These are phyloP conservation scores for Lypha dubia DNA, from an alignment of 2,888 invertebrate species.

Conservation along the genomic window DNA sequence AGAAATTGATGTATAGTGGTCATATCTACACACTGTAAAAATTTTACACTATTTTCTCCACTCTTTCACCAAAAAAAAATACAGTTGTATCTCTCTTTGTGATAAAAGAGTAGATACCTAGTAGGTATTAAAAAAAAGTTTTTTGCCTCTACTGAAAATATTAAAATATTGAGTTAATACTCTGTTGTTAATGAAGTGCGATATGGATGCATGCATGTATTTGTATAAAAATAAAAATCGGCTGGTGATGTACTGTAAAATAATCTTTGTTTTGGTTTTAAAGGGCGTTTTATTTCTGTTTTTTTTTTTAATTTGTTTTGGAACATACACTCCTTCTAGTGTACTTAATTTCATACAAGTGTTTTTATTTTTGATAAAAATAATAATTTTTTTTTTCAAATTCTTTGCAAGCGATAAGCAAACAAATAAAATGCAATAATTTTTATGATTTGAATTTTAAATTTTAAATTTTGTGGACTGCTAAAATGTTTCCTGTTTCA, in stretches of 20 bases:
- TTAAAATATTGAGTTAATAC: no score
- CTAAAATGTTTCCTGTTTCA: no score
- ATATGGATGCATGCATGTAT: background rate
- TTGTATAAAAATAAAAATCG: constrained; percentile 19
- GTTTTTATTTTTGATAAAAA: constrained; percentile 25
- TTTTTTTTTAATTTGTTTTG: constrained; percentile 10
- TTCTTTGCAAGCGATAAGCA: constrained; percentile 42
- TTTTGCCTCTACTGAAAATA: no score
- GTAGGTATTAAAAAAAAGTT: no score
- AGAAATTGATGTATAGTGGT: no score
- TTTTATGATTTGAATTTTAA: background rate
- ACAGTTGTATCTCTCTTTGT: no score
- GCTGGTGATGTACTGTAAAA: constrained; percentile 18
- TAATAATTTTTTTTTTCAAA: constrained; percentile 2
- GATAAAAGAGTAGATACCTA: no score
- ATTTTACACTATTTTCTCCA: no score
- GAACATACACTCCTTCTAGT: background rate
- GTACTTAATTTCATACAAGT: background rate
- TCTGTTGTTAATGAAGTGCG: no score
- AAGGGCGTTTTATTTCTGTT: constrained; percentile 34
- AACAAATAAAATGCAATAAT: constrained; percentile 2
- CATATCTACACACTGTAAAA: no score
- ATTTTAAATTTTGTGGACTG: background rate
- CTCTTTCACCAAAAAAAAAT: no score
- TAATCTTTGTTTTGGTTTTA: constrained; percentile 46